Conservation (phyloP, 2,888 invertebrate genomes). For the Encarsia formosa region DNA sequence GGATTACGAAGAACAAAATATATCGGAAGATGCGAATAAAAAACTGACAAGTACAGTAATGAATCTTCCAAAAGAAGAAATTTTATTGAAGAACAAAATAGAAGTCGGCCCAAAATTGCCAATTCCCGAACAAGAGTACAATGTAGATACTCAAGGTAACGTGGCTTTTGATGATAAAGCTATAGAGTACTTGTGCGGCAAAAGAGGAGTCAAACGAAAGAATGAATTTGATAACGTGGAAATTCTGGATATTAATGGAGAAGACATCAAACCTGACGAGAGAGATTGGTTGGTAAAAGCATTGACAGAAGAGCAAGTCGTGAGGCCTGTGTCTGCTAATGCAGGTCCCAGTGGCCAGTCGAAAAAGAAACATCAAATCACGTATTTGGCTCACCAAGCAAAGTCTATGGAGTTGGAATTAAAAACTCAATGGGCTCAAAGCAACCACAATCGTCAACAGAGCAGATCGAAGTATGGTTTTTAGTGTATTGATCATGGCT, state of each 20-base stretch:
- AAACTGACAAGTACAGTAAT: conserved; percentile 54
- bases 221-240: conserved; percentile 58
- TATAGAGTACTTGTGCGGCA: conserved; percentile 48
- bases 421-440: conserved; percentile 91
- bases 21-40: conserved; percentile 15
- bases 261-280: conserved; percentile 75
- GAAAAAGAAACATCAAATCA: conserved; percentile 90
- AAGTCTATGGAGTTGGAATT: conserved; percentile 91
- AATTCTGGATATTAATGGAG: conserved; percentile 78
- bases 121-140: conserved; percentile 49
- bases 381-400: conserved; percentile 89
- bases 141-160: conserved; percentile 46
- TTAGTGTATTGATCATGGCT: conserved; percentile 58
- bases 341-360: conserved; percentile 65
- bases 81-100: conserved; percentile 50
- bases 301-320: conserved; percentile 65
- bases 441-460: conserved; percentile 76
- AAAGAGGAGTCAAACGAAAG: conserved; percentile 50
- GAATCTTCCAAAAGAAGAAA: conserved; percentile 53
- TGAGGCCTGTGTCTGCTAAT: conserved; percentile 52
- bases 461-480: conserved; percentile 97
- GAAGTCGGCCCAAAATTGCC: conserved; percentile 48
- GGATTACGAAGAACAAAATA: background rate
- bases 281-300: conserved; percentile 79
- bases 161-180: conserved; percentile 48